Evolutionary conservation across 2,113 vertebrate species (phyloP), one percentile per base, ranked within the genome.

Genomic region (Scartelaos histophorus): DNA sequence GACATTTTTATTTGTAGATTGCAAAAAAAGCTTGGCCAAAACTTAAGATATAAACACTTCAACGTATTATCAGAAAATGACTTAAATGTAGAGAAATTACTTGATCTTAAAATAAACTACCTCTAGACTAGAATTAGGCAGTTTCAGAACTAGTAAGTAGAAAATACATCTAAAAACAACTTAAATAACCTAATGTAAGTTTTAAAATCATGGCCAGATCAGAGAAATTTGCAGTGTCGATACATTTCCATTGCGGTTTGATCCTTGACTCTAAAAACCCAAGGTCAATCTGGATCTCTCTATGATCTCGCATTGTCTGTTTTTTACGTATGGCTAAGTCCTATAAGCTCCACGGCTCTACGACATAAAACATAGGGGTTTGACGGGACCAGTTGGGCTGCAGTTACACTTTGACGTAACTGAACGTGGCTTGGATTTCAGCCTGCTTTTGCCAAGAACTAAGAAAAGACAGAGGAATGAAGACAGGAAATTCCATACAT

Each of bases 341-440:
- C 60, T 24, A 56, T 10, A 29, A 70, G 25, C 19, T 67, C 38
- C 58, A 3, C 71, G 75, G 74, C 78, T 70, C 53, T 70, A 35
- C 46, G 66, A 80, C 38, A 38, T 82, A 56, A 80, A 84, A 73
- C 78, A 73, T 57, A 7, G 53, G 49, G 34, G 53, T 58, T 79
- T 70, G 68, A 79, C 69, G 12, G 66, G 82, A 73, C 76, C 67
- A 17, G 56, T 71, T 3, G 0, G 66, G 75, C 21, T 81, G 71
- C 29, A 61, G 51, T 87, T 85, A 81, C 79, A 82, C 71, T 82
- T 85, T 87, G 84, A 86, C 71, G 60, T 70, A 71, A 70, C 68
- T n/a, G 1, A 70, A 3, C 54, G 3, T 7, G 57, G 79, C 71
- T 85, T 84, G 70, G 67, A 77, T 90, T 84, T 86, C 72, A 0